Conservation (phyloP, 1,140 invertebrate genomes). For the Venustaconcha ellipsiformis region DNA sequence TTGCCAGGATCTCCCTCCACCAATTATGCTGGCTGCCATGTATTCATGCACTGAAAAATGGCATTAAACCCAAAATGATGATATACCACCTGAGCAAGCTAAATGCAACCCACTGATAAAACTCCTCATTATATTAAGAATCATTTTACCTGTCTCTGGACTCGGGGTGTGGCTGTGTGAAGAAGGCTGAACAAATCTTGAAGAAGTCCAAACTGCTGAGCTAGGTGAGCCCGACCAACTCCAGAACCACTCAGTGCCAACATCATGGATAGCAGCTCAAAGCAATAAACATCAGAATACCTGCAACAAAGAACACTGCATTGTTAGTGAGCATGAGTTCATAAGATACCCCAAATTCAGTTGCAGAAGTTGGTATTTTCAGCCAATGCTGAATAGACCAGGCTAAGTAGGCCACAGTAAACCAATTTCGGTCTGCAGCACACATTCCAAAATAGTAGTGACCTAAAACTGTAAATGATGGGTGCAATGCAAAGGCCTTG, state of each 20-base stretch:
- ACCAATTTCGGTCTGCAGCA: background rate
- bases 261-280: conserved; percentile 96
- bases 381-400: no score
- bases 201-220: conserved; percentile 87
- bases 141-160: conserved; percentile 85
- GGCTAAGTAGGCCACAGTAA: background rate
- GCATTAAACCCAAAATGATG: no score
- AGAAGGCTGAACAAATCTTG: conserved; percentile 87
- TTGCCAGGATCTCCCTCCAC: no score
- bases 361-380: no score
- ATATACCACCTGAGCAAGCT: no score
- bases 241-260: conserved; percentile 92
- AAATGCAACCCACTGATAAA: no score
- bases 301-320: conserved; percentile 36
- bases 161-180: conserved; percentile 93
- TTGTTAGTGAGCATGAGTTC: conserved; percentile 3
- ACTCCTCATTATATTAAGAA: background rate
- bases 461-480: no score
- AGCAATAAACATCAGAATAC: conserved; percentile 91
- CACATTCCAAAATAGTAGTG: background rate
- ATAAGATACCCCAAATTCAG: background rate
- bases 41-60: no score
- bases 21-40: no score
- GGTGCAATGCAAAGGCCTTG: no score
- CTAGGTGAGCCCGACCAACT: conserved; percentile 89